Evolutionary conservation across 2,113 vertebrate species (phyloP), one percentile per base, ranked within the genome.

Genomic region (Toxotes jaculatrix): DNA sequence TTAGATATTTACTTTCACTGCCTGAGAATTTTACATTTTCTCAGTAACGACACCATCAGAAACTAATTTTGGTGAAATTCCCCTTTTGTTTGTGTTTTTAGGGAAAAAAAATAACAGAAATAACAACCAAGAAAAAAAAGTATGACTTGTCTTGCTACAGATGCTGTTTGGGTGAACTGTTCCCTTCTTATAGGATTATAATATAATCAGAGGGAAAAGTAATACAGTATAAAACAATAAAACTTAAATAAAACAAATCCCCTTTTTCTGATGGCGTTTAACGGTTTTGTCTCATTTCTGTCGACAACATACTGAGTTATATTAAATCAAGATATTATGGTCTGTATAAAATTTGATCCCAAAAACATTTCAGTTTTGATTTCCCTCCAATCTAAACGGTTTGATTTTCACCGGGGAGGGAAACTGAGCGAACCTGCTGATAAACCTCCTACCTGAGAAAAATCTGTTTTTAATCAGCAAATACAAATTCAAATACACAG

Each of bases 181-280:
- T 84, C 89, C 74, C 70, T 83, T 66, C n/a, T 75, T 77, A 36
- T 42, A 62, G 16, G 51, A 56, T 27, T 27, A 27, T 27, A 27
- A 27, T 27, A 27, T 27, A 27, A 27, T 27, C 27, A 69, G 55
- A 69, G 21, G 51, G 32, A 49, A 43, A 79, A 32, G 47, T 65
- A 45, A 70, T 60, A 59, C 64, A 47, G n/a, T 49, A 75, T 70
- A 53, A 56, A 74, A 80, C 79, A 92, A 81, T 91, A 83, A 86
- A 77, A 67, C 34, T 75, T 84, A 72, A 87, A 83, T 80, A 76
- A 69, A 10, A 79, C 71, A 79, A 82, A 43, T 2, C n/a, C 53
- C 53, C 27, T 27, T 27, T 27, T 5, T 23, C n/a, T 1, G 8
- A 23, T 23, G 1, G 10, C 10, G 0, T 55, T 55, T 3, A 10